phyloP scores from a whole-genome alignment of 2,113 vertebrate species.

The Nyctereutes procyonoides region DNA sequence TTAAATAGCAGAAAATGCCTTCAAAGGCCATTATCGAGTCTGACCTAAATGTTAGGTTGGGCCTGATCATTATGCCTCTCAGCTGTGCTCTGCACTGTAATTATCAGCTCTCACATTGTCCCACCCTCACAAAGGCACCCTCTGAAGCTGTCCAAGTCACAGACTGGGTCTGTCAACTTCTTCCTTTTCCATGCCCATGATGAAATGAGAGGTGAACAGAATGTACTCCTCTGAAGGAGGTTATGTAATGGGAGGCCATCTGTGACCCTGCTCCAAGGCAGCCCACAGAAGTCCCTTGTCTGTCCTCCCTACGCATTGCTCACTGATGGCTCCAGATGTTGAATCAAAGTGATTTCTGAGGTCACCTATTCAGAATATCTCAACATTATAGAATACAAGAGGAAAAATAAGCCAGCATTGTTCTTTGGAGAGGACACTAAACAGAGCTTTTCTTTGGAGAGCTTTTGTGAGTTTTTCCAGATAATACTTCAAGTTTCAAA shows the following conservation, averaged over 20 bases:
- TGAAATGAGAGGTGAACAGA: not conserved
- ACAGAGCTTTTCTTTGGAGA: not conserved
- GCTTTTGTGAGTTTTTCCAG: not conserved
- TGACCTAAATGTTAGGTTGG: constrained; percentile 59
- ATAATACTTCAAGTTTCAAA: not conserved
- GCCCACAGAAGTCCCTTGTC: not conserved
- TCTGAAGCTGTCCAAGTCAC: constrained; percentile 33
- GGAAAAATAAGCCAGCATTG: not conserved
- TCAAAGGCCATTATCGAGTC: constrained; percentile 67
- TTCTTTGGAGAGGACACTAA: not conserved
- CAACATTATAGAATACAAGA: not conserved
- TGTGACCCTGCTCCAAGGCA: constrained; percentile 60
- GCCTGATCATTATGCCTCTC: constrained; percentile 53
- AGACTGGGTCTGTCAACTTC: constrained; percentile 1
- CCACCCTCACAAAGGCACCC: not conserved
- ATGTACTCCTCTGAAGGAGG: not conserved
- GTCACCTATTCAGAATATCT: not conserved
- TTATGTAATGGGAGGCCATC: constrained; percentile 41
- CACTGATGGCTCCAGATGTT: constrained; percentile 58
- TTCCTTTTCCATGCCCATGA: not conserved
- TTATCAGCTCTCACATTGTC: not conserved
- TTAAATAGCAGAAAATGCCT: constrained; percentile 58
- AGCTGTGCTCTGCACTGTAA: constrained; percentile 38
- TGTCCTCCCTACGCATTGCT: not conserved
- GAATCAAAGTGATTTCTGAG: constrained; percentile 56